A percentile compares a stretch with the other conserved stretches of the same genome.
These are phyloP conservation scores for Acheta domesticus DNA, from an alignment of 2,888 invertebrate genomes.

Conservation along the genomic window DNA sequence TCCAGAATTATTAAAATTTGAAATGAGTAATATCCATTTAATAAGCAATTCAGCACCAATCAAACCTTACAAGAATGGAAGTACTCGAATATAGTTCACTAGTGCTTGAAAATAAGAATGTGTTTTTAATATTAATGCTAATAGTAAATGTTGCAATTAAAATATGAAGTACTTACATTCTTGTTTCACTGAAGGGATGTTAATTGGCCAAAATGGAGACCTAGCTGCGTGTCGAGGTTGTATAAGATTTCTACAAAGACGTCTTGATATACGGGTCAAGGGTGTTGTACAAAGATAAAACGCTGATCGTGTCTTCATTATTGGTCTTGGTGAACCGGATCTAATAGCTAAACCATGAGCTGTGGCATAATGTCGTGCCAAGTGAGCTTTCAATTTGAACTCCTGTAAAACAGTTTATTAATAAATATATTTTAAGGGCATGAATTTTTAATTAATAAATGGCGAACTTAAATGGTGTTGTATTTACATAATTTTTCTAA, in stretches of 20 bases:
- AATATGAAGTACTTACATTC: conserved; percentile 63
- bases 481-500: too few species aligned
- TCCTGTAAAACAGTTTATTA: conserved; percentile 52
- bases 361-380: conserved; percentile 89
- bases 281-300: conserved; percentile 92
- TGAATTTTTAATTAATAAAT: too few species aligned
- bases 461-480: too few species aligned
- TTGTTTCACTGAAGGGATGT: conserved; percentile 77
- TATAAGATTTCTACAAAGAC: conserved; percentile 77
- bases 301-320: conserved; percentile 95
- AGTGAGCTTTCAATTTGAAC: conserved; percentile 91
- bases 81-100: too few species aligned
- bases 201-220: conserved; percentile 72
- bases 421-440: too few species aligned
- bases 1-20: too few species aligned
- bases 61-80: too few species aligned
- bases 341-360: conserved; percentile 77
- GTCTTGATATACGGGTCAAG: conserved; percentile 82
- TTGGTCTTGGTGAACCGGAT: conserved; percentile 79
- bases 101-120: too few species aligned
- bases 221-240: conserved; percentile 84
- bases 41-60: too few species aligned
- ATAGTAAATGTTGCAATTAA: too few species aligned
- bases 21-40: too few species aligned
- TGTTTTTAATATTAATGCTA: too few species aligned